Evolutionary conservation across 2,797 vertebrate genomes (phyloP).

Genomic region (Eremophila alpestris): DNA sequence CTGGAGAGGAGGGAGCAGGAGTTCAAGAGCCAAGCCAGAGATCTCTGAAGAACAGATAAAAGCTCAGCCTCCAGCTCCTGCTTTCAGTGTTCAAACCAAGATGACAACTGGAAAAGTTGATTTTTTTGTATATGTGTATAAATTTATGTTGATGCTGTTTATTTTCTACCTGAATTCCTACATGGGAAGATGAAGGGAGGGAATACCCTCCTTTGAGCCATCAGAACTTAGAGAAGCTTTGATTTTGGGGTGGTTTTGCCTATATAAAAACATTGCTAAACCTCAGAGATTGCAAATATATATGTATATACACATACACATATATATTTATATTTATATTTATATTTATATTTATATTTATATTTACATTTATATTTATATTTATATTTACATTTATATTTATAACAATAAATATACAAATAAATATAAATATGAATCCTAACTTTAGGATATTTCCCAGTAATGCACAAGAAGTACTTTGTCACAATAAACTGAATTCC

Average conservation of each 20-base stretch:
- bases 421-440: no score
- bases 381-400: no score
- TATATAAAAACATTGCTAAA: not conserved
- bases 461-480: not conserved
- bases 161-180: not conserved
- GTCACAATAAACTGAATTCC: not conserved
- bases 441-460: not conserved
- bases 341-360: no score
- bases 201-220: not conserved
- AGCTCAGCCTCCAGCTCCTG: slow-evolving; percentile 24
- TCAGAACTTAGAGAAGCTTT: not conserved
- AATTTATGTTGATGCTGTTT: not conserved
- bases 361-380: no score
- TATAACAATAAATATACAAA: no score
- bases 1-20: not conserved
- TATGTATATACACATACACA: no score
- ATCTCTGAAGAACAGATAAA: not conserved
- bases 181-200: not conserved
- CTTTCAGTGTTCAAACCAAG: not conserved
- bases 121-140: not conserved
- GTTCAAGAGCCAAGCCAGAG: not conserved
- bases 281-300: not conserved
- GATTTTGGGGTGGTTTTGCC: not conserved
- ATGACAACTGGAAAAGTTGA: not conserved
- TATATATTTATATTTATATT: no score